These are phyloP conservation scores for Alces alces DNA, from an alignment of 2,113 vertebrate genomes.

Conservation along the genomic window DNA sequence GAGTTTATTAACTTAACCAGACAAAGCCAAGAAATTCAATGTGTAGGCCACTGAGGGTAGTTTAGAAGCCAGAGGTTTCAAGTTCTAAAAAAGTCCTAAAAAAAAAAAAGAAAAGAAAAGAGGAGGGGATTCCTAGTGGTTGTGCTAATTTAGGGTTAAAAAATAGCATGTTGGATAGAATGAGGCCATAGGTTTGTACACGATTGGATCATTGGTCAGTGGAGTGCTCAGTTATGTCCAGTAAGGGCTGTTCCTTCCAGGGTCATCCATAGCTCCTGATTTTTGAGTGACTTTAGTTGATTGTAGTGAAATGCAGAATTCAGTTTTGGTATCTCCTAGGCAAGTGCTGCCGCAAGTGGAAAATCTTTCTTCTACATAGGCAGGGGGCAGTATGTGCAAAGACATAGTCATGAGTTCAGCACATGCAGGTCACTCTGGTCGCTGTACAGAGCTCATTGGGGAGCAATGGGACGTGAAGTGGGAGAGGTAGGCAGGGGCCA, in stretches of 20 bases:
- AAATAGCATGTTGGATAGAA: not conserved
- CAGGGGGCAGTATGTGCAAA: not conserved
- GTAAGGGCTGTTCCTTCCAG: not conserved
- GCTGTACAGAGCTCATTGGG: not conserved
- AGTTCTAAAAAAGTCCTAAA: not conserved
- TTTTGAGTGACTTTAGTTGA: not conserved
- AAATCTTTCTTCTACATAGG: not conserved
- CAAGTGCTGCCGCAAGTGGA: not conserved
- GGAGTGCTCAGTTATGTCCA: not conserved
- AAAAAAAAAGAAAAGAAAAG: not conserved
- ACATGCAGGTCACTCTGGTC: not conserved
- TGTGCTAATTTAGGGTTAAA: slow-evolving; percentile 10
- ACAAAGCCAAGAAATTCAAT: not conserved
- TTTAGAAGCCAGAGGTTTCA: slow-evolving; percentile 34
- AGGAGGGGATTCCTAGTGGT: not conserved
- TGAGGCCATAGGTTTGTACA: not conserved
- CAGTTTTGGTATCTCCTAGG: slow-evolving; percentile 17
- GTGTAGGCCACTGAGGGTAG: not conserved
- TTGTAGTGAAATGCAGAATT: slow-evolving; percentile 29
- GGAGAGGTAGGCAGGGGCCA: not conserved
- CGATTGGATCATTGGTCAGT: not conserved
- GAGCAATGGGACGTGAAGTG: not conserved
- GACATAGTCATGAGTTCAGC: not conserved
- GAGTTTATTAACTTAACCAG: slow-evolving; percentile 2
- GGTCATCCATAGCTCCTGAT: not conserved